phyloP scores from a whole-genome alignment of 2,113 vertebrate genomes.

The Fregata magnificens region DNA sequence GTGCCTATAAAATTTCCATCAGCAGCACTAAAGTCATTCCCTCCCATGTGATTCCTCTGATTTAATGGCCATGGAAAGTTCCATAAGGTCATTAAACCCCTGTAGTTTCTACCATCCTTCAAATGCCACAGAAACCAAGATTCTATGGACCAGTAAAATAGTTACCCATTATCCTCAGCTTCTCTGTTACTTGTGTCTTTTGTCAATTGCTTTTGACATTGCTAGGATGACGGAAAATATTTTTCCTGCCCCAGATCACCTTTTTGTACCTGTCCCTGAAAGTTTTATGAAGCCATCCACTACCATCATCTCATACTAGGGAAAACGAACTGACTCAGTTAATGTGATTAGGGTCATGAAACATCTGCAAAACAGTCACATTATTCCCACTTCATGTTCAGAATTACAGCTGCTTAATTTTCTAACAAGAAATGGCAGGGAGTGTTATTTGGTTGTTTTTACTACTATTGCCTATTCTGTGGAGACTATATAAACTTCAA shows the following conservation, averaged over 20 bases:
- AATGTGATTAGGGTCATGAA: constrained; percentile 16
- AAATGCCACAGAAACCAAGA: background rate
- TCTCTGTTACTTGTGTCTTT: background rate
- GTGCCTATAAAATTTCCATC: background rate
- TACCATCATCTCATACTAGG: background rate
- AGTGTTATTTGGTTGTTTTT: constrained; percentile 9
- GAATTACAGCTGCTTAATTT: constrained; percentile 35
- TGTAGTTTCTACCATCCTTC: background rate
- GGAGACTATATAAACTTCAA: background rate
- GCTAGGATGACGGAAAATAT: background rate
- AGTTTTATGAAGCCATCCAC: constrained; percentile 2
- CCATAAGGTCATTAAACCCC: constrained; percentile 13
- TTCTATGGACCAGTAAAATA: background rate
- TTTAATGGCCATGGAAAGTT: background rate
- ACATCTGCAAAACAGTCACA: constrained; percentile 1
- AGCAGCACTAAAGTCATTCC: background rate
- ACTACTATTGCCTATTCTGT: background rate
- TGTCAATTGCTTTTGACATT: constrained; percentile 24
- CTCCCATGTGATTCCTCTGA: background rate
- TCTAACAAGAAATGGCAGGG: background rate
- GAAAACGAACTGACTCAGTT: background rate
- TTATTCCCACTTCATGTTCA: constrained; percentile 1
- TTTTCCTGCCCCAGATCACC: background rate
- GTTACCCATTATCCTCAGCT: background rate
- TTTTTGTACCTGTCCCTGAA: constrained; percentile 1